A percentile compares a stretch with the other conserved stretches of the same genome.
phyloP scores from a whole-genome alignment of 2,888 invertebrate species.

The Argyresthia albistria region DNA sequence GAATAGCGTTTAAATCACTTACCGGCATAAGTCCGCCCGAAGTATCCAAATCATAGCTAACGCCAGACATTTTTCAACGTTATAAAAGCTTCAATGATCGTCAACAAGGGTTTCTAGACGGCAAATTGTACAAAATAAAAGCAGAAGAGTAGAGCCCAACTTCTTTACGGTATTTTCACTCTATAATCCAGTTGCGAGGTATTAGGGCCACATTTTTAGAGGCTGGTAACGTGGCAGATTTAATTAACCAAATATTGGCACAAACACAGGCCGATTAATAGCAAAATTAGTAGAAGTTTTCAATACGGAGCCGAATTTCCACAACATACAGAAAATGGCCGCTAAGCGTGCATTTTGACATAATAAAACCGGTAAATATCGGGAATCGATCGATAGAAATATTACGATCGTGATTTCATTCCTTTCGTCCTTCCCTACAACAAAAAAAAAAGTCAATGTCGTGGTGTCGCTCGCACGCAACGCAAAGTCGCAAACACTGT shows the following conservation, averaged over 20 bases:
- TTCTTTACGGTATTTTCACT: neutral
- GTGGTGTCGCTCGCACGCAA: too few species aligned
- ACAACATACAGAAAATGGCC: constrained; percentile 14
- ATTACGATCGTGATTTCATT: neutral
- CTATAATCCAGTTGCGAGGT: neutral
- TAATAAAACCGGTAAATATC: constrained; percentile 1
- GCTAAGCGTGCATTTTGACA: constrained; percentile 15
- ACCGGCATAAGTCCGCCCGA: constrained; percentile 92
- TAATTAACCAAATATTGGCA: neutral
- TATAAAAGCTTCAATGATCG: neutral
- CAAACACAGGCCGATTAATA: too few species aligned
- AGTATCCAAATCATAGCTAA: constrained; percentile 83
- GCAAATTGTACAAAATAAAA: neutral
- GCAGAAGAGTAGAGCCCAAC: neutral
- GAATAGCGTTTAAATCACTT: constrained; percentile 52
- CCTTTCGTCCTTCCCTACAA: too few species aligned
- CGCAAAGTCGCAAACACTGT: too few species aligned
- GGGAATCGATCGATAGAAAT: constrained; percentile 2
- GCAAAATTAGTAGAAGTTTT: too few species aligned
- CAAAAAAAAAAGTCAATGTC: too few species aligned
- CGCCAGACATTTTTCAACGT: constrained; percentile 42
- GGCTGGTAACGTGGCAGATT: neutral
- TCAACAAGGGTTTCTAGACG: neutral
- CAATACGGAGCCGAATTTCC: constrained; percentile 7
- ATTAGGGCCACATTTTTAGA: neutral